Percentiles rank a stretch among this genome's conserved stretches.
These are phyloP conservation scores for Ophion ventricosus DNA, from an alignment of 2,888 invertebrate genomes.

Conservation along the genomic window DNA sequence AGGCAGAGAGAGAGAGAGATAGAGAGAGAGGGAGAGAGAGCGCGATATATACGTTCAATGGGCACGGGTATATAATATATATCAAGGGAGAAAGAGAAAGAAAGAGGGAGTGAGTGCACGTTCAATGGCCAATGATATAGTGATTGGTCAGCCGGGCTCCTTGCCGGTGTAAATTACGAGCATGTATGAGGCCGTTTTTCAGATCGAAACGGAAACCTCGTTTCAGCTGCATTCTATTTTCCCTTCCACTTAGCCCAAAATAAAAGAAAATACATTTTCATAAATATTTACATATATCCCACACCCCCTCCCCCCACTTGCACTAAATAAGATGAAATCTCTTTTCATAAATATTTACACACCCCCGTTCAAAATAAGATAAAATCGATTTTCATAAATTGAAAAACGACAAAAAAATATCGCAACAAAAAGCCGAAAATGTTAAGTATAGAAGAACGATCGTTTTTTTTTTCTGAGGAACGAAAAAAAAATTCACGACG, in stretches of 20 bases:
- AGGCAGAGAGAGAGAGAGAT: slow-evolving; percentile 22
- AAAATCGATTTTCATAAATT: too few species aligned
- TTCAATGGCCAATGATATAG: slow-evolving; percentile 49
- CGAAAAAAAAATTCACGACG: too few species aligned
- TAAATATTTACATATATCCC: background rate
- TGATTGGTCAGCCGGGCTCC: slow-evolving; percentile 56
- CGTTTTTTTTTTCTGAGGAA: too few species aligned
- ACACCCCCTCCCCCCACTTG: background rate
- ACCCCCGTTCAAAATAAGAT: too few species aligned
- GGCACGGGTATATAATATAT: background rate
- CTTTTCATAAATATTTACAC: too few species aligned
- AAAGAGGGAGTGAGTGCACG: slow-evolving; percentile 33
- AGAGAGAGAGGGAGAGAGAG: slow-evolving; percentile 30
- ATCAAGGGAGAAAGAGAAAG: slow-evolving; percentile 25
- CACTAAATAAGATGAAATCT: too few species aligned
- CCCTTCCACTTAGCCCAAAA: background rate
- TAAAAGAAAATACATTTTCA: background rate
- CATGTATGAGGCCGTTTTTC: background rate
- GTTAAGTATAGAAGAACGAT: too few species aligned
- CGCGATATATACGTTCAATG: background rate
- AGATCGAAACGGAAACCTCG: background rate
- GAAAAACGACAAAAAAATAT: too few species aligned
- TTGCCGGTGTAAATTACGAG: background rate
- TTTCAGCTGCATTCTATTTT: background rate
- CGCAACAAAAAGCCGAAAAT: too few species aligned